phyloP scores from a whole-genome alignment of 2,888 invertebrate species.

The Papilio demoleus region DNA sequence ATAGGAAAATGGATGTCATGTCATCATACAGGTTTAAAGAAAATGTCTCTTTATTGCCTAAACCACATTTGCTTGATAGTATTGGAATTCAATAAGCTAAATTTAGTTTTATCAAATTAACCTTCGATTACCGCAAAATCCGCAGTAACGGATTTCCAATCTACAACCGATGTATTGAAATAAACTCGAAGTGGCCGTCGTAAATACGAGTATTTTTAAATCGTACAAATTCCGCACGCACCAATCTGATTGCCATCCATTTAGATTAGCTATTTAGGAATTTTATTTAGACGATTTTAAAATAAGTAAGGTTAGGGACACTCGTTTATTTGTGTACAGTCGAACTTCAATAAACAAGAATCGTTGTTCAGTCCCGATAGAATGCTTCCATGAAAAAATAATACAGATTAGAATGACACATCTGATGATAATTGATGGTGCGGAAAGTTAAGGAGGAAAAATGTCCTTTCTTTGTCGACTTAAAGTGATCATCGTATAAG shows the following conservation, averaged over 20 bases:
- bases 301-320: slow-evolving; percentile 14
- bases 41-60: too few species aligned
- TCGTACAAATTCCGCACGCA: slow-evolving; percentile 30
- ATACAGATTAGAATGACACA: too few species aligned
- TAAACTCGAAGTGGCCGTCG: not conserved
- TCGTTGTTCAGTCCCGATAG: too few species aligned
- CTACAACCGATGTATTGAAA: not conserved
- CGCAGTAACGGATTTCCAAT: not conserved
- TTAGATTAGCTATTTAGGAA: slow-evolving; percentile 11
- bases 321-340: not conserved
- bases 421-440: too few species aligned
- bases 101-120: too few species aligned
- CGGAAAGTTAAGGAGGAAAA: too few species aligned
- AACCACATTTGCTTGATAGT: not conserved
- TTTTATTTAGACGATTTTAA: slow-evolving; percentile 11
- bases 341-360: too few species aligned
- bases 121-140: not conserved
- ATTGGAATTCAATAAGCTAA: not conserved
- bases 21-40: too few species aligned
- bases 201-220: slow-evolving; percentile 20
- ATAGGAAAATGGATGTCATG: too few species aligned
- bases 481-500: too few species aligned
- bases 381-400: too few species aligned
- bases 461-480: too few species aligned
- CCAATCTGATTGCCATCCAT: not conserved